Percentiles rank a stretch among this genome's conserved stretches.
Evolutionary conservation across 2,113 vertebrate species (phyloP).

Genomic region (Aramus guarauna): DNA sequence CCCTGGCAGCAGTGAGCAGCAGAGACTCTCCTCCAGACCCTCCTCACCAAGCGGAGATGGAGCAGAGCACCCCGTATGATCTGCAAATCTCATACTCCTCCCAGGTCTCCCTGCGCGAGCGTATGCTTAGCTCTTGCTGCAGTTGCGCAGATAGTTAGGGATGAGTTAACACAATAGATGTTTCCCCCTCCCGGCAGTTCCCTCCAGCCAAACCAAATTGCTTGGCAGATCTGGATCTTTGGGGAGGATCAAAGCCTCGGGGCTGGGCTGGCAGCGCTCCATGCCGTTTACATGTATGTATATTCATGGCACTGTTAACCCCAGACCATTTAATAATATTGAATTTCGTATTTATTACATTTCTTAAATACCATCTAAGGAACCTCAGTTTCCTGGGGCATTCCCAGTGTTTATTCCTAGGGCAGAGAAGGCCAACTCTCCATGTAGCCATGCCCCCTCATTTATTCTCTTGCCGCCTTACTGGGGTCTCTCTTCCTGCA

Average conservation of each 20-base stretch:
- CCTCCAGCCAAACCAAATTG: not conserved
- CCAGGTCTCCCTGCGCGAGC: not conserved
- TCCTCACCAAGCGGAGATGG: not conserved
- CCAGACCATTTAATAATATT: not conserved
- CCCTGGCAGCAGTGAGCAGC: not conserved
- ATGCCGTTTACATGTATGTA: not conserved
- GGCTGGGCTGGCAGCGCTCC: not conserved
- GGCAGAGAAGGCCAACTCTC: not conserved
- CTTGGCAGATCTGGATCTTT: not conserved
- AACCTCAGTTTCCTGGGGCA: constrained; percentile 5
- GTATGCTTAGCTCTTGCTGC: not conserved
- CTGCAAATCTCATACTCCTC: not conserved
- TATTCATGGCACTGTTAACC: not conserved
- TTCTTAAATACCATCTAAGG: constrained; percentile 10
- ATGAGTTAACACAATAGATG: not conserved
- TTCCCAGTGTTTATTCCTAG: not conserved
- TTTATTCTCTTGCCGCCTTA: not conserved
- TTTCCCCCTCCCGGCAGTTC: not conserved
- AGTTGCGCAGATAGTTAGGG: not conserved
- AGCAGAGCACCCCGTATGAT: not conserved
- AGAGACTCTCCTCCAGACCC: not conserved
- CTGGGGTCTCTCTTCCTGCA: not conserved
- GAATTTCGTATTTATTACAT: not conserved
- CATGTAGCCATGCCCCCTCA: accelerated
- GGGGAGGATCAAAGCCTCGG: not conserved